These are phyloP conservation scores for Cydia amplana DNA, from an alignment of 1,140 invertebrate genomes.

Conservation along the genomic window DNA sequence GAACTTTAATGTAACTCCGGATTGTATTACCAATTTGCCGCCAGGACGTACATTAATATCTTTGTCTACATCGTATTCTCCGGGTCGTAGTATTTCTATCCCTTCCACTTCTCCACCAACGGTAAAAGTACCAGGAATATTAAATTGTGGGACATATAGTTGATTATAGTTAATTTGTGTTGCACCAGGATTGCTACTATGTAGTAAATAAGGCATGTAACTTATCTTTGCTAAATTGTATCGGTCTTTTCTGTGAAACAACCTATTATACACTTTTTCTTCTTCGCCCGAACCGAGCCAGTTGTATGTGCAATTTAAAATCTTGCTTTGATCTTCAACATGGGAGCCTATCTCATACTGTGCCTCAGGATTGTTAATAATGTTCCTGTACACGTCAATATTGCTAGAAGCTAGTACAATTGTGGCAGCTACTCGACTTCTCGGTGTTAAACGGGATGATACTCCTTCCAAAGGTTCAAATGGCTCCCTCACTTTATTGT, in stretches of 20 bases:
- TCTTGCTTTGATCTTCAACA: slow-evolving; percentile 94
- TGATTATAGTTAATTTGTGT: slow-evolving; percentile 86
- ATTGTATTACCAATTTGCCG: slow-evolving; percentile 91
- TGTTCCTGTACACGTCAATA: slow-evolving; percentile 93
- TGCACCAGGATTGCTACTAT: slow-evolving; percentile 90
- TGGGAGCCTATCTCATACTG: slow-evolving; percentile 97
- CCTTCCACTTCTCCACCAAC: slow-evolving; percentile 95
- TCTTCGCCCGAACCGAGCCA: slow-evolving; percentile 93
- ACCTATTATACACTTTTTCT: slow-evolving; percentile 86
- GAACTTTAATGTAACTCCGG: slow-evolving; percentile 92
- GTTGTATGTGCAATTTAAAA: slow-evolving; percentile 96
- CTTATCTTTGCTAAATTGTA: slow-evolving; percentile 94
- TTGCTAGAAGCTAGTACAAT: slow-evolving; percentile 95
- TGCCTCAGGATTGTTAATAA: slow-evolving; percentile 94
- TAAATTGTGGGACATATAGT: slow-evolving; percentile 88
- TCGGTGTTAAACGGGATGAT: slow-evolving; percentile 86
- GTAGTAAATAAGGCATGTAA: slow-evolving; percentile 92
- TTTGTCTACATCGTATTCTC: slow-evolving; percentile 91
- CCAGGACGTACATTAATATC: slow-evolving; percentile 95
- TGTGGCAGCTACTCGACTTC: slow-evolving; percentile 93
- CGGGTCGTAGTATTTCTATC: slow-evolving; percentile 86
- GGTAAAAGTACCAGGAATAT: slow-evolving; percentile 82
- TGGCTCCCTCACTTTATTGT: slow-evolving; percentile 93
- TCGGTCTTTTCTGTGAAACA: slow-evolving; percentile 95
- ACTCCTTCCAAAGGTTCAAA: slow-evolving; percentile 85